A percentile compares a stretch with the other conserved stretches of the same genome.
Conservation (phyloP, 2,113 vertebrate genomes). For the Otus sunia region DNA sequence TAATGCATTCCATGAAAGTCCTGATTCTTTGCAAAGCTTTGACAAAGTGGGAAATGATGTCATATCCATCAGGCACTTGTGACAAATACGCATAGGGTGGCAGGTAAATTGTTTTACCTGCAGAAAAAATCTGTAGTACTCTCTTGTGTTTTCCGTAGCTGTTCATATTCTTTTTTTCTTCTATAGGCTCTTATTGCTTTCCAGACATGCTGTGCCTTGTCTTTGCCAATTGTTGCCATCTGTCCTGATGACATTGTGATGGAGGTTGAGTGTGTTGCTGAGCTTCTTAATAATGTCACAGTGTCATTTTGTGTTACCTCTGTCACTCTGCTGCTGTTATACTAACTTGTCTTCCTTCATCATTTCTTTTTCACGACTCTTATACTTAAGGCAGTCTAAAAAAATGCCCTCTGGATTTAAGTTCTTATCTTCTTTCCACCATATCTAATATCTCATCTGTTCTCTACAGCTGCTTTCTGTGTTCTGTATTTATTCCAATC, state of each 20-base stretch:
- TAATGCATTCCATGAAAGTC: not conserved
- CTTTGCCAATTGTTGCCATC: slow-evolving; percentile 70
- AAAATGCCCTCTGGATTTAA: not conserved
- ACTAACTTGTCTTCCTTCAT: slow-evolving; percentile 20
- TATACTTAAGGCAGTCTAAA: not conserved
- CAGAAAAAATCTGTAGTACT: slow-evolving; percentile 17
- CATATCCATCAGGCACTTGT: not conserved
- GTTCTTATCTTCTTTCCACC: slow-evolving; percentile 22
- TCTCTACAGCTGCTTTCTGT: slow-evolving; percentile 20
- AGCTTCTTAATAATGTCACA: slow-evolving; percentile 67
- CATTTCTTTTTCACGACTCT: not conserved
- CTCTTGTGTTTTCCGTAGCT: slow-evolving; percentile 36
- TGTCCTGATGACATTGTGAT: slow-evolving; percentile 70
- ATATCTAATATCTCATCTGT: slow-evolving; percentile 26
- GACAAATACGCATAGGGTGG: not conserved
- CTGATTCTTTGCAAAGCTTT: not conserved
- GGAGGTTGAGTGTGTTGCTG: slow-evolving; percentile 56
- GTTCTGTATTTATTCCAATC: slow-evolving; percentile 9
- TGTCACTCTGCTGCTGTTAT: slow-evolving; percentile 53
- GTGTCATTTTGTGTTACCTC: slow-evolving; percentile 51
- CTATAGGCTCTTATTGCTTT: slow-evolving; percentile 59
- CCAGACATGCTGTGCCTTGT: slow-evolving; percentile 54
- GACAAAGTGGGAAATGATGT: not conserved
- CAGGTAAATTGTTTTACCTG: not conserved
- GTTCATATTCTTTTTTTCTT: slow-evolving; percentile 55